Conservation (phyloP, 2,113 vertebrate species). For the Festucalex cinctus region DNA sequence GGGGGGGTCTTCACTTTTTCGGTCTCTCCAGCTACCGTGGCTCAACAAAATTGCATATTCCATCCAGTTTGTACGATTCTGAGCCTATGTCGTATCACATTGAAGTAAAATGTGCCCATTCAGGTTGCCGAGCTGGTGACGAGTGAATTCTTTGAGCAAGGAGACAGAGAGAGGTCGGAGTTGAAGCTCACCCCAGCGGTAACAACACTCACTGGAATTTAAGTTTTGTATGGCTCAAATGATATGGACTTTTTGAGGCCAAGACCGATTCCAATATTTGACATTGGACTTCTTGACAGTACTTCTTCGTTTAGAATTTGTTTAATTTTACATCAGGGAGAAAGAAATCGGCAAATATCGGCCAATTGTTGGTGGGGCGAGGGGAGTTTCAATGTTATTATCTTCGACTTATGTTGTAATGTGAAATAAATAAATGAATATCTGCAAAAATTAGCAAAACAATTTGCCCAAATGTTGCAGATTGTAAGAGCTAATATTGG, state of each 20-base stretch:
- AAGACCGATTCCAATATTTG: not conserved
- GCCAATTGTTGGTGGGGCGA: no score
- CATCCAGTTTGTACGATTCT: not conserved
- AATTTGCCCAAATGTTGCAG: no score
- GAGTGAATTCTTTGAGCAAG: slow-evolving; percentile 98
- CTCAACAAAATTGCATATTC: not conserved
- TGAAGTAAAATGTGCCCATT: slow-evolving; percentile 30
- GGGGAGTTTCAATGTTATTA: no score
- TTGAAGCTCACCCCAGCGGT: slow-evolving; percentile 94
- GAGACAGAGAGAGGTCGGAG: slow-evolving; percentile 92
- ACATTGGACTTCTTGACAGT: no score
- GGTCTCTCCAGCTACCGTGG: not conserved
- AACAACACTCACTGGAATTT: slow-evolving; percentile 49
- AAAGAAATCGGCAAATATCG: no score
- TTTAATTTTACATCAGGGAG: no score
- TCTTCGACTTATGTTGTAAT: not conserved
- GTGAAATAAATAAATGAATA: no score
- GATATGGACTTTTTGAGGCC: no score
- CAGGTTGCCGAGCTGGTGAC: slow-evolving; percentile 98
- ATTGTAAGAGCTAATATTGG: no score
- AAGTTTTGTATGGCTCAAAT: no score
- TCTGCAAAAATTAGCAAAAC: no score
- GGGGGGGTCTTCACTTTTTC: not conserved
- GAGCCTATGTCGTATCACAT: not conserved
- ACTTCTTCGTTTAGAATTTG: no score